Percentiles rank a stretch among this genome's conserved stretches.
These are phyloP conservation scores for Siniperca knerii DNA, from an alignment of 2,113 vertebrate species.

Conservation along the genomic window DNA sequence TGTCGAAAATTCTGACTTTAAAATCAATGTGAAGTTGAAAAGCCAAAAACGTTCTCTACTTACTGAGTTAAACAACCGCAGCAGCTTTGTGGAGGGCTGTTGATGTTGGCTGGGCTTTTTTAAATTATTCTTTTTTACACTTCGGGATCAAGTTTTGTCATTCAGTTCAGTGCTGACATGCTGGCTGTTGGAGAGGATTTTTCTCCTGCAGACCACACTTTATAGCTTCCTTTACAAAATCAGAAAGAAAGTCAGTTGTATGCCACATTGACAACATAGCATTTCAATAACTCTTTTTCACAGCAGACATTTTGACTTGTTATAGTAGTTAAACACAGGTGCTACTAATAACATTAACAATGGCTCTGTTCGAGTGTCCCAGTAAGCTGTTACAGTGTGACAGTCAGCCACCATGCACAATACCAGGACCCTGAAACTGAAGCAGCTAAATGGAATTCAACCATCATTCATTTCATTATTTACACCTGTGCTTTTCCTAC, in stretches of 20 bases:
- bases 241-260: too few species aligned
- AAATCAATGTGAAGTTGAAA: too few species aligned
- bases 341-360: neutral
- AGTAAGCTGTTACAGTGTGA: neutral
- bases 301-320: neutral
- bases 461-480: neutral
- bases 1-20: too few species aligned
- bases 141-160: too few species aligned
- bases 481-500: neutral
- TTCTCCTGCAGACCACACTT: too few species aligned
- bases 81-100: too few species aligned
- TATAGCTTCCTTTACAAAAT: too few species aligned
- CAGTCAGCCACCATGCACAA: neutral
- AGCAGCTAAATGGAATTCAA: neutral
- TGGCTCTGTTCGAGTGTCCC: neutral
- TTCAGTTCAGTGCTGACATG: neutral
- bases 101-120: too few species aligned
- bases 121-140: neutral
- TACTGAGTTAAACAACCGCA: too few species aligned
- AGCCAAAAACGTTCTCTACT: too few species aligned
- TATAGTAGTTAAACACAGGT: neutral
- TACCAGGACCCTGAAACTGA: neutral
- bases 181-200: too few species aligned
- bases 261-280: too few species aligned
- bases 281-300: neutral